Evolutionary conservation across 2,888 invertebrate species (phyloP).

Genomic region (Ctenicera cuprea): DNA sequence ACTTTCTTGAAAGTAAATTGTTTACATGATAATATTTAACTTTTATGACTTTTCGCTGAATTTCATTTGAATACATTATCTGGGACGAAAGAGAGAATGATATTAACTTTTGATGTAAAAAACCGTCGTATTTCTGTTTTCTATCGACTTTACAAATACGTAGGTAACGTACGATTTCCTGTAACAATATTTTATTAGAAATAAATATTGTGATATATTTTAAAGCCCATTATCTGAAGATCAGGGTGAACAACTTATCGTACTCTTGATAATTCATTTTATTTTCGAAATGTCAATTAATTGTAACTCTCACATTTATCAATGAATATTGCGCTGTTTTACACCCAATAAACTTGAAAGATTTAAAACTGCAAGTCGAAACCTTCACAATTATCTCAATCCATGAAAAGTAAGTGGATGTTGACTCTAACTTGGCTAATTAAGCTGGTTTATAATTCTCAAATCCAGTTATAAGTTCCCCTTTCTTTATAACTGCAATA

Average conservation of each 20-base stretch:
- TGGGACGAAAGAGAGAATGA: no score
- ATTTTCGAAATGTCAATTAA: slow-evolving; percentile 10
- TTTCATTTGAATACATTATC: no score
- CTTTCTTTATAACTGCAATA: no score
- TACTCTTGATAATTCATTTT: slow-evolving; percentile 11
- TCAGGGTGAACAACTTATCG: slow-evolving; percentile 7
- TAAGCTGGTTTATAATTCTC: no score
- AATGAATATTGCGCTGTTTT: background rate
- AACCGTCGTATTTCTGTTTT: background rate
- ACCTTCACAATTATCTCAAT: no score
- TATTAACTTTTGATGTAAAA: background rate
- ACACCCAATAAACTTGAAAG: background rate
- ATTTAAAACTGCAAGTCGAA: background rate
- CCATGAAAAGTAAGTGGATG: no score
- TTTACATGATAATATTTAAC: no score
- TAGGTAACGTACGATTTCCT: background rate
- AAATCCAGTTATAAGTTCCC: no score
- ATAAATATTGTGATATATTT: slow-evolving; percentile 2
- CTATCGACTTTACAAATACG: background rate
- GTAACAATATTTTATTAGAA: background rate
- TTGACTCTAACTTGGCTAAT: no score
- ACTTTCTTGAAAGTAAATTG: no score
- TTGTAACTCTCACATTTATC: slow-evolving; percentile 8
- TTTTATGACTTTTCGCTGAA: no score
- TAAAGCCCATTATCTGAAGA: slow-evolving; percentile 17